These are phyloP conservation scores for Sphenopsis melanotis DNA, from an alignment of 2,797 vertebrate genomes.

Conservation along the genomic window DNA sequence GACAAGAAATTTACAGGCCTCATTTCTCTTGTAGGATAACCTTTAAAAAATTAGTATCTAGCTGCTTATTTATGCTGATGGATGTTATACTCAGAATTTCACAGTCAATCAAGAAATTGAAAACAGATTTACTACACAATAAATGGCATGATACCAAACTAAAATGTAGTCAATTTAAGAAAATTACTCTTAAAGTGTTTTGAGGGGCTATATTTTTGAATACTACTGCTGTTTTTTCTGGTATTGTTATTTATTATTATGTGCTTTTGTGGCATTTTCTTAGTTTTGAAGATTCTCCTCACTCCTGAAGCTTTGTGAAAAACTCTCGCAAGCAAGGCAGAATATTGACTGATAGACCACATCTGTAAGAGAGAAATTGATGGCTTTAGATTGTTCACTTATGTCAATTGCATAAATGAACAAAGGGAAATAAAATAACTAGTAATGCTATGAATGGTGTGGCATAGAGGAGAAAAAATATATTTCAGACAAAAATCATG, in stretches of 20 bases:
- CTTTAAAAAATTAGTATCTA: background rate
- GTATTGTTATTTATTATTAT: background rate
- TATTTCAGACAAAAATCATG: background rate
- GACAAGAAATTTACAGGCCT: background rate
- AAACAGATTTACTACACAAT: background rate
- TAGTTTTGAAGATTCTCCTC: background rate
- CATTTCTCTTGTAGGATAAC: background rate
- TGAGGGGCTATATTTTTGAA: background rate
- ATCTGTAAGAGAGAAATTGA: background rate
- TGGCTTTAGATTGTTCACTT: background rate
- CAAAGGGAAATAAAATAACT: background rate
- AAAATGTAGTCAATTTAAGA: background rate
- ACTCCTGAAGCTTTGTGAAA: background rate
- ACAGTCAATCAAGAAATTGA: background rate
- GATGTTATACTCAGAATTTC: background rate
- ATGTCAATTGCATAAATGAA: background rate
- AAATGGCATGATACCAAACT: background rate
- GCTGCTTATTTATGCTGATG: background rate
- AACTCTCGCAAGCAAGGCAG: background rate
- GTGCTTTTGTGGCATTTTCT: background rate
- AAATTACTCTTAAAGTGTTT: background rate
- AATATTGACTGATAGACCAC: constrained; percentile 17
- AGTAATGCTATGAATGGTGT: background rate
- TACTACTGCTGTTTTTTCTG: background rate
- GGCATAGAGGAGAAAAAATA: background rate